A percentile compares a stretch with the other conserved stretches of the same genome.
These are phyloP conservation scores for Petrocephalus sullivani DNA, from an alignment of 2,797 vertebrate species.

Conservation along the genomic window DNA sequence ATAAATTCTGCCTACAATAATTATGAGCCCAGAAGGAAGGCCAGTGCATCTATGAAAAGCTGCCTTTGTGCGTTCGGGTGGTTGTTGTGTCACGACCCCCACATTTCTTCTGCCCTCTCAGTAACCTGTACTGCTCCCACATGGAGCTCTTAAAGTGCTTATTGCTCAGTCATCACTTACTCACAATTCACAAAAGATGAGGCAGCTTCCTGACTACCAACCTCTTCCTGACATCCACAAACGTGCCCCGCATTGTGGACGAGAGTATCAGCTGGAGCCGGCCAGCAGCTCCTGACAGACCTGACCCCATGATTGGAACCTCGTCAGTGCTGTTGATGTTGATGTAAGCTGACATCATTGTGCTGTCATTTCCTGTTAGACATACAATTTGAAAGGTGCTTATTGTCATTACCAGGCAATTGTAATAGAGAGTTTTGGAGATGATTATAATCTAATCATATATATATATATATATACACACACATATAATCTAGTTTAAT, in stretches of 20 bases:
- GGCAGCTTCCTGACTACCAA: background rate
- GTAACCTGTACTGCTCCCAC: constrained; percentile 56
- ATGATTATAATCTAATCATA: background rate
- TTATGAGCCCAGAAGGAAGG: constrained; percentile 65
- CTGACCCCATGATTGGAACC: background rate
- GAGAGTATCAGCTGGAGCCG: background rate
- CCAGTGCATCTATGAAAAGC: constrained; percentile 68
- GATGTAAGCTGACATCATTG: background rate
- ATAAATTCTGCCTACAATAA: constrained; percentile 87
- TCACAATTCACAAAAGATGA: background rate
- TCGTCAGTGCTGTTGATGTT: background rate
- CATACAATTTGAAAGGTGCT: background rate
- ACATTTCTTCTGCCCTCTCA: constrained; percentile 60
- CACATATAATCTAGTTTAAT: background rate
- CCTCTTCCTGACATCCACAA: background rate
- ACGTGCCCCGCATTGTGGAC: background rate
- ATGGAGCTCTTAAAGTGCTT: background rate
- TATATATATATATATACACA: too few species aligned
- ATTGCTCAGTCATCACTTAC: background rate
- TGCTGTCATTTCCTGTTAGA: background rate
- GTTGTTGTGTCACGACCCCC: constrained; percentile 61
- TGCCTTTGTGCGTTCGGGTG: constrained; percentile 68
- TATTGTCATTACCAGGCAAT: background rate
- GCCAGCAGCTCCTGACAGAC: background rate
- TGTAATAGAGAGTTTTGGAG: background rate